phyloP scores from a whole-genome alignment of 2,797 vertebrate species.

The Lepilemur septentrionalis region DNA sequence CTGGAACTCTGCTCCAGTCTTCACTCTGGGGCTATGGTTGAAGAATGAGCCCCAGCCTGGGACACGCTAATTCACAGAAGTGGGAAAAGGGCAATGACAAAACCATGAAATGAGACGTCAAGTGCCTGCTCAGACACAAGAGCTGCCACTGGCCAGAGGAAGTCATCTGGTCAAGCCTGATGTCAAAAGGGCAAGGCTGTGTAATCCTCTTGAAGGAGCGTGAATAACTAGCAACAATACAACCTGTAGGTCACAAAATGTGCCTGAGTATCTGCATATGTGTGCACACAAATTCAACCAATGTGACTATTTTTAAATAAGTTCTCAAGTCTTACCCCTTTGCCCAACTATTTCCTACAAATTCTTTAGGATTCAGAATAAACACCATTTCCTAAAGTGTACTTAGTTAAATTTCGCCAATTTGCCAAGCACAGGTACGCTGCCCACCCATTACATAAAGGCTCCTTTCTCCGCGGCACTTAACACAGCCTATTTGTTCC shows the following conservation, averaged over 20 bases:
- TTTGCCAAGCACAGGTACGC: not conserved
- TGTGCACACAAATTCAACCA: not conserved
- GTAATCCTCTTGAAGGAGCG: not conserved
- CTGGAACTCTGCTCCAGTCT: not conserved
- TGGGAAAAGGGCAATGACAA: not conserved
- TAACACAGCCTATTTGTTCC: accelerated
- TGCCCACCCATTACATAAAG: accelerated
- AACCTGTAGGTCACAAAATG: not conserved
- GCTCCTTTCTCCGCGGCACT: not conserved
- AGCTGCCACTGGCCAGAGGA: not conserved
- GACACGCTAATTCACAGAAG: not conserved
- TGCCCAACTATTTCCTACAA: not conserved
- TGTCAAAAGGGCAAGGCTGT: not conserved
- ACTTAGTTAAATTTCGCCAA: not conserved
- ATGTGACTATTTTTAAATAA: not conserved
- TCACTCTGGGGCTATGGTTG: not conserved
- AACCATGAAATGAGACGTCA: not conserved
- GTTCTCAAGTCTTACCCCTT: not conserved
- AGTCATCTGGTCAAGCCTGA: not conserved
- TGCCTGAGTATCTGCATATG: not conserved
- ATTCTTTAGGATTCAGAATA: not conserved
- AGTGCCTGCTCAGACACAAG: not conserved
- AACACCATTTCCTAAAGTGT: accelerated
- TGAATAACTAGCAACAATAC: accelerated
- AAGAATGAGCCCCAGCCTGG: not conserved